Evolutionary conservation across 1,140 invertebrate genomes (phyloP).

Genomic region (Campodea augens): DNA sequence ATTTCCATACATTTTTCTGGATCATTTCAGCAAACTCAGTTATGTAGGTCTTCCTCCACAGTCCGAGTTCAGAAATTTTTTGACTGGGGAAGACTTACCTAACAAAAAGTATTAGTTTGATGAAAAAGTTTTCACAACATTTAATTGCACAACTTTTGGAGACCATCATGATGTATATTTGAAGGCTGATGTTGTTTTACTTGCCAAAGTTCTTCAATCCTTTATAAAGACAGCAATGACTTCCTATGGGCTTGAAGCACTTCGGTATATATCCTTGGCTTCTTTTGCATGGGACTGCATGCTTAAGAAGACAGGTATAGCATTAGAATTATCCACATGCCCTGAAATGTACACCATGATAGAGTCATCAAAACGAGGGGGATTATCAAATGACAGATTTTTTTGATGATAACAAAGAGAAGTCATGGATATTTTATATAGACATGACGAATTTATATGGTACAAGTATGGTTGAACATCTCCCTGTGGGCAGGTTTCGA

Average conservation of each 20-base stretch:
- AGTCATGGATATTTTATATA: conserved; percentile 25
- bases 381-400: conserved; percentile 19
- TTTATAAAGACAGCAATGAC: neutral
- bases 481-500: conserved; percentile 25
- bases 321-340: neutral
- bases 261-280: neutral
- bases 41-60: neutral
- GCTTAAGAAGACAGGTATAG: neutral
- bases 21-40: neutral
- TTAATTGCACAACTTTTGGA: neutral
- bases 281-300: neutral
- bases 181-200: neutral
- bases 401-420: conserved; percentile 21
- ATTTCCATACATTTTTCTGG: neutral
- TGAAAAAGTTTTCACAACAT: neutral
- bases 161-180: neutral
- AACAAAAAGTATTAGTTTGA: neutral
- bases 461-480: conserved; percentile 24
- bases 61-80: neutral
- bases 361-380: conserved; percentile 17
- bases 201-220: neutral
- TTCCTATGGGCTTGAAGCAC: neutral
- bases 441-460: conserved; percentile 36
- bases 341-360: conserved; percentile 16
- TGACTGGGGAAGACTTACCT: neutral